Evolutionary conservation across 37 sponge, comb jelly and placozoan genomes (phyloP).

Genomic region (Mnemiopsis leidyi): DNA sequence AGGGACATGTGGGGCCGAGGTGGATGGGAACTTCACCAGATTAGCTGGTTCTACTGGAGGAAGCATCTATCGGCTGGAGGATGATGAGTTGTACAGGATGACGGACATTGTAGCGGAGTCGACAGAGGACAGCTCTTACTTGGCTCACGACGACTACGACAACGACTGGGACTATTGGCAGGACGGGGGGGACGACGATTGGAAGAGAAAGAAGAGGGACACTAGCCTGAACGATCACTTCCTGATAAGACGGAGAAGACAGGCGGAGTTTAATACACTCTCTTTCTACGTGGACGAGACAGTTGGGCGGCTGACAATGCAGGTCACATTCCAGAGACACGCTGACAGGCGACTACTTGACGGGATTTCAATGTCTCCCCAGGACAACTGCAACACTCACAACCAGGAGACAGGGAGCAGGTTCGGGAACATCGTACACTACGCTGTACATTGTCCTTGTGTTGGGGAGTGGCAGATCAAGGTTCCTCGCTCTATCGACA

Average conservation of each 20-base stretch:
- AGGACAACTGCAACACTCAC: background rate
- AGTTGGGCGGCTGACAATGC: background rate
- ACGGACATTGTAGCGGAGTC: background rate
- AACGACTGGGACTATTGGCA: background rate
- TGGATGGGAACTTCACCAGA: slow-evolving; percentile 44
- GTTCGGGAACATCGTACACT: slow-evolving; percentile 55
- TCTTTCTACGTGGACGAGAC: slow-evolving; percentile 59
- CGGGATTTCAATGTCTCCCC: background rate
- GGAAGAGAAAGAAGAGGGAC: background rate
- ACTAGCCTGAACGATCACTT: background rate
- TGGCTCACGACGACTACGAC: background rate
- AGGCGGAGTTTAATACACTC: background rate
- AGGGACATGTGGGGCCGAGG: background rate
- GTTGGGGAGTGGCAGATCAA: slow-evolving; percentile 37
- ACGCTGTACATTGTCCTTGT: slow-evolving; percentile 34
- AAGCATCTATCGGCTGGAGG: background rate
- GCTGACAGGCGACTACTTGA: background rate
- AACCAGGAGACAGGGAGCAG: background rate
- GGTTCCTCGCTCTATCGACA: background rate
- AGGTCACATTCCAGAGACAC: background rate
- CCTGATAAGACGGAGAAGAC: background rate
- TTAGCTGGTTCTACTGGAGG: background rate
- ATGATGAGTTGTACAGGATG: background rate
- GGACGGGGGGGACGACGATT: background rate
- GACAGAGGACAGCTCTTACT: background rate